Conservation (phyloP, 2,113 vertebrate genomes). For the Pelodiscus sinensis region DNA sequence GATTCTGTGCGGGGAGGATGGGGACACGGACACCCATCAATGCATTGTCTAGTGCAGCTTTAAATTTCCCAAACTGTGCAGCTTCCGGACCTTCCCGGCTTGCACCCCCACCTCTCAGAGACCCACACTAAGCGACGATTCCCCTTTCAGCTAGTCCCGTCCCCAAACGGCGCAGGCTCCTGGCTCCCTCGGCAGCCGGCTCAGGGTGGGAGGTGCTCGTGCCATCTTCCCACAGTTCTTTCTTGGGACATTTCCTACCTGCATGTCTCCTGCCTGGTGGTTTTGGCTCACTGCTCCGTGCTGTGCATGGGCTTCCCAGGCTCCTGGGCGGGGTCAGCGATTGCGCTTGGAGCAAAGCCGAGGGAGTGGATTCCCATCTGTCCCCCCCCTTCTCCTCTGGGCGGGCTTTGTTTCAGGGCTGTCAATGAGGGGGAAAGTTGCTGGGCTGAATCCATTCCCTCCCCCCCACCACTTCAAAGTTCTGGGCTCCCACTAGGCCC, state of each 20-base stretch:
- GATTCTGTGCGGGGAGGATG: no score
- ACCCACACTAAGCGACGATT: no score
- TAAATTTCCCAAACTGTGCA: neutral
- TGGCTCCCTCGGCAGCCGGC: neutral
- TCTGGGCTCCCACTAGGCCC: neutral
- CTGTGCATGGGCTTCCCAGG: neutral
- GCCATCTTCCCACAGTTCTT: neutral
- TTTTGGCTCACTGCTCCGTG: neutral
- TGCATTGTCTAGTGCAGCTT: neutral
- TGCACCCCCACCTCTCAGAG: neutral
- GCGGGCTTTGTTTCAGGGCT: neutral
- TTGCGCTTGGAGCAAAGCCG: neutral
- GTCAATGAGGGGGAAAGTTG: neutral
- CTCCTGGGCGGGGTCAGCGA: neutral
- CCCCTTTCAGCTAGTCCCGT: no score
- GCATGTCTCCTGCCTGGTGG: slow-evolving; percentile 2
- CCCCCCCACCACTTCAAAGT: neutral
- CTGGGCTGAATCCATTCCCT: neutral
- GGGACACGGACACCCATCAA: no score
- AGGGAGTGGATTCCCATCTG: neutral
- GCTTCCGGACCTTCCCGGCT: neutral
- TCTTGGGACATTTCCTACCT: neutral
- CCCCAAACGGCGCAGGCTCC: rapidly evolving
- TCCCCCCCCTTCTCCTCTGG: neutral
- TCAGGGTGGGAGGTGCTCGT: neutral